Evolutionary conservation across 2,888 invertebrate species (phyloP), one percentile per base, ranked within the genome.

Genomic region (Girardia tigrina): DNA sequence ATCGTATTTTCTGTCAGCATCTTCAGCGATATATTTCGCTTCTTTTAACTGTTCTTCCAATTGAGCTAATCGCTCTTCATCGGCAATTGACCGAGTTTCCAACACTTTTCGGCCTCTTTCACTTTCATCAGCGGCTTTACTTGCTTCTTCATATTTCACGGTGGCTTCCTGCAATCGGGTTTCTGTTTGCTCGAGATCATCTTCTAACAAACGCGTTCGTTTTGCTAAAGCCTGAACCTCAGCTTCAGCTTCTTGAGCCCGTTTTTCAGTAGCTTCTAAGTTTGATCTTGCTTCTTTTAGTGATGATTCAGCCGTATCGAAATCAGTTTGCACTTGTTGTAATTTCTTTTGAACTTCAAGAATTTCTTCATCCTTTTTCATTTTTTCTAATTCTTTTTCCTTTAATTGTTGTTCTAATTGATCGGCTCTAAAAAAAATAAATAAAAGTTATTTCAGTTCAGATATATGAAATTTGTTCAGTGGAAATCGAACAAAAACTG

Each of bases 41-140:
- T 78, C 78, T 28, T 77, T 79, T 28, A 79, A 75, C 74, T 79
- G 79, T 72, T 79, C 92, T 87, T 95, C 94, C 85, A 95, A 89
- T 86, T 92, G 91, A 86, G 94, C 94, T 92, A 94, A 94, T 85
- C 94, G 92, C 89, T 95, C 95, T 87, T 95, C 95, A 89, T 95
- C 94, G 84, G 92, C 90, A 89, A 94, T 89, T 85, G 92, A 91
- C 88, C 94, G 91, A 89, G 94, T 94, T 89, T 95, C 95, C 88
- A 95, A 91, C 87, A 94, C 89, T 90, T 95, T 95, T 88, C 94
- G 92, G 87, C 91, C 91, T 87, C 93, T 93, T 90, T 97, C 97
- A 86, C 95, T 95, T 88, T 99, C 98, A 89, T 98, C 98, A 84
- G 98, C 98, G 82, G 95, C 94, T 87, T 94, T 94, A 83, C 95